phyloP scores from a whole-genome alignment of 2,113 vertebrate genomes.

The Rhinopithecus roxellana region DNA sequence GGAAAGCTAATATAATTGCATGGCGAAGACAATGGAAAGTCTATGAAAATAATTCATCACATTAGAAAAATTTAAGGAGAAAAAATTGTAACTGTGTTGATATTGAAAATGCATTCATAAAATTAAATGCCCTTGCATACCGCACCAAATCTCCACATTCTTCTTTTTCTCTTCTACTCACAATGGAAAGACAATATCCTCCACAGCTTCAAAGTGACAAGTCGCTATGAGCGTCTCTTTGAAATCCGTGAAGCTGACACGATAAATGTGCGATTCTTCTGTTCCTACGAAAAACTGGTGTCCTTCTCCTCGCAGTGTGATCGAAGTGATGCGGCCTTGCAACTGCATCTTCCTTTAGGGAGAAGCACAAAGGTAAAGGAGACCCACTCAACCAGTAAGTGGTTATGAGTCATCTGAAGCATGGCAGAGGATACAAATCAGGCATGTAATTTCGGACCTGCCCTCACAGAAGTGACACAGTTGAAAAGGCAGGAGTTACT shows the following conservation, averaged over 20 bases:
- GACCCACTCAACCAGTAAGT: not conserved
- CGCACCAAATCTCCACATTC: not conserved
- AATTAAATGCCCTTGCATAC: not conserved
- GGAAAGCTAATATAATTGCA: not conserved
- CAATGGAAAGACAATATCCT: slow-evolving; percentile 87
- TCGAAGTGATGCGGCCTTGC: slow-evolving; percentile 89
- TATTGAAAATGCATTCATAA: not conserved
- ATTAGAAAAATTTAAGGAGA: not conserved
- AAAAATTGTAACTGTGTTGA: not conserved
- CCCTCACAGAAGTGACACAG: not conserved
- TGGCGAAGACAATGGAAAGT: not conserved
- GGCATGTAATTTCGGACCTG: not conserved
- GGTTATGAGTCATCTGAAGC: not conserved
- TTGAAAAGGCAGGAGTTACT: not conserved
- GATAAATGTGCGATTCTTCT: slow-evolving; percentile 87
- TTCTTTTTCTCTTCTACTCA: slow-evolving; percentile 81
- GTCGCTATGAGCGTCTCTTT: slow-evolving; percentile 87
- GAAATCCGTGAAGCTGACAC: slow-evolving; percentile 85
- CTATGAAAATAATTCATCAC: not conserved
- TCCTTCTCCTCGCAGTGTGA: slow-evolving; percentile 85
- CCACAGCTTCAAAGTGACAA: slow-evolving; percentile 86
- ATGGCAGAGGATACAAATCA: not conserved
- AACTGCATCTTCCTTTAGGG: slow-evolving; percentile 86
- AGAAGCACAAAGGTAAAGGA: slow-evolving; percentile 40
- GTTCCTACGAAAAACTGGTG: slow-evolving; percentile 91